Percentiles rank a stretch among this genome's conserved stretches.
Evolutionary conservation across 2,113 vertebrate species (phyloP).

Genomic region (Thamnophis sirtalis): DNA sequence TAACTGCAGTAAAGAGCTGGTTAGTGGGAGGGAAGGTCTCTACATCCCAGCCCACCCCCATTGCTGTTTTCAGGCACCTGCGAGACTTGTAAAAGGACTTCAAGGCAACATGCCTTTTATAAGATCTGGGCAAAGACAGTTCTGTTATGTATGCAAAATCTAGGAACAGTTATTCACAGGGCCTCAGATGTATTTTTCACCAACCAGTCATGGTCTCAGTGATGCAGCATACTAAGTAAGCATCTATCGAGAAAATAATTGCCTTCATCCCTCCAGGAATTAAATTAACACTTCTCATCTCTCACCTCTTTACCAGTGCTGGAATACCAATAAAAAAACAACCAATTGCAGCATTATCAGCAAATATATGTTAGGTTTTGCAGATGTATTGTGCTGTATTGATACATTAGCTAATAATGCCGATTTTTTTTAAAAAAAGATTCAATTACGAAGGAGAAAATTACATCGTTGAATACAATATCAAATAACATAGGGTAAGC

Average conservation of each 20-base stretch:
- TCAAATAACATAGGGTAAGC: neutral
- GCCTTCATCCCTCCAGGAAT: neutral
- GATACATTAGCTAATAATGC: neutral
- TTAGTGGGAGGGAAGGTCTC: slow-evolving; percentile 37
- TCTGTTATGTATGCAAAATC: slow-evolving; percentile 20
- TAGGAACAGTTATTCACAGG: slow-evolving; percentile 11
- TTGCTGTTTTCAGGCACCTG: slow-evolving; percentile 60
- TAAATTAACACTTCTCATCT: neutral
- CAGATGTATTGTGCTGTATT: neutral
- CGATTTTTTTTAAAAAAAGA: neutral
- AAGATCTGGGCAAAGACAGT: neutral
- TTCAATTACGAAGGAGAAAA: neutral
- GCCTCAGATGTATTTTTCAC: accelerated
- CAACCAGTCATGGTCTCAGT: neutral
- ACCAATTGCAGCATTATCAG: neutral
- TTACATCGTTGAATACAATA: neutral
- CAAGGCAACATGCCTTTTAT: slow-evolving; percentile 34
- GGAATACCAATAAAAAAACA: neutral
- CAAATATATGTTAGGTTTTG: neutral
- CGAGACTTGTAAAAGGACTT: slow-evolving; percentile 49
- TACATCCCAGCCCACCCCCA: slow-evolving; percentile 31
- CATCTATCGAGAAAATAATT: neutral
- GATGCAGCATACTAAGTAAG: no score
- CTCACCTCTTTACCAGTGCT: neutral
- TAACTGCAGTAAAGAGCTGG: slow-evolving; percentile 52